Percentiles rank a stretch among this genome's conserved stretches.
These are phyloP conservation scores for Heliconius nattereri DNA, from an alignment of 1,140 invertebrate genomes.

Conservation along the genomic window DNA sequence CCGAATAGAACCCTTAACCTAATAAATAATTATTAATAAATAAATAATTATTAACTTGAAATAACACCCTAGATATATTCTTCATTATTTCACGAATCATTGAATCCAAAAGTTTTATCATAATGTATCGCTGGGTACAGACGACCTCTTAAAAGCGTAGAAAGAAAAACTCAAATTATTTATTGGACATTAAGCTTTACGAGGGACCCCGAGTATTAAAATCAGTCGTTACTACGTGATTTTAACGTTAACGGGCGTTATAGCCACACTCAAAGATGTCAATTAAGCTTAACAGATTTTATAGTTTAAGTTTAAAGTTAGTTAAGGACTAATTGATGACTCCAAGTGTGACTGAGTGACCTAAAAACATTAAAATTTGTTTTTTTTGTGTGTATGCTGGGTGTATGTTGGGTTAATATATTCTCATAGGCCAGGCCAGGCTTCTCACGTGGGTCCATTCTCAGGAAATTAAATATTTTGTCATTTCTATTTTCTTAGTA, in stretches of 20 bases:
- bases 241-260: background rate
- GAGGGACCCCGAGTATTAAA: background rate
- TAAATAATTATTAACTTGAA: background rate
- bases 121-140: background rate
- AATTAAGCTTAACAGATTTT: background rate
- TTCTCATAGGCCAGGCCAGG: background rate
- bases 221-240: slow-evolving; percentile 3
- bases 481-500: no score
- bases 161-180: slow-evolving; percentile 5
- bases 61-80: background rate
- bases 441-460: no score
- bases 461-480: no score
- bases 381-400: no score
- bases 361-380: background rate
- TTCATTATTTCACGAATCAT: background rate
- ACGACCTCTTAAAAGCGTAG: background rate
- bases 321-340: background rate
- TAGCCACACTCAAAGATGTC: background rate
- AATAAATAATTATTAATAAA: background rate
- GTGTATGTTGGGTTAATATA: background rate
- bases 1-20: no score
- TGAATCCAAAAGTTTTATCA: background rate
- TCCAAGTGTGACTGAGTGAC: background rate
- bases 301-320: background rate
- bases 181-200: slow-evolving; percentile 6